Evolutionary conservation across 2,113 vertebrate species (phyloP), one percentile per base, ranked within the genome.

Genomic region (Scalopus aquaticus): DNA sequence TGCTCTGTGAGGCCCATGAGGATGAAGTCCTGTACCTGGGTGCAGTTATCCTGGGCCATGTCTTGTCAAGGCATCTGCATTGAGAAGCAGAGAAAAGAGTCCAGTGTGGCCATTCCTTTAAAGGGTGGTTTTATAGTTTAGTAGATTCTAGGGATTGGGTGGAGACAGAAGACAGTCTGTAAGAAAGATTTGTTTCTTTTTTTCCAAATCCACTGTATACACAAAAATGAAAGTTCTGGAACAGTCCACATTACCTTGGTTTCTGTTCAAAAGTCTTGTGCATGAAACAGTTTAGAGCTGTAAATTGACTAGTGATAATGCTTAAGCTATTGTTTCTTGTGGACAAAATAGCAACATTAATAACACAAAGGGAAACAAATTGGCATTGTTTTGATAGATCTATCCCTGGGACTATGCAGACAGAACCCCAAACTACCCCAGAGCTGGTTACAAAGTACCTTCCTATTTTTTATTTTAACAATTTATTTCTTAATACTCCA

Each of bases 1-100:
- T 2, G 26, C 10, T 86, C 77, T 0, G 90, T 97, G 87, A 97
- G 78, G 15, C 95, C 96, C 19, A 46, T 0, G 0, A 97, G 90
- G 39, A 95, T 72, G 44, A 97, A 97, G 1, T 90, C 46, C 15
- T 46, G 85, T 3, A 90, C 65, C 2, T 67, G 82, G 1, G 96
- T 95, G 62, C 88, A 94, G 26, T 97, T 97, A 22, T 4, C 73
- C 80, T n/a, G n/a, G n/a, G n/a, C n/a, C n/a, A n/a, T n/a, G n/a
- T n/a, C n/a, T n/a, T n/a, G n/a, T 73, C 37, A 77, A 49, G 44
- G 9, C 2, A 6, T 28, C 80, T 93, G 20, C 9, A 30, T 28
- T 24, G 19, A 16, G 1, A 70, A 65, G 24, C 10, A 65, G 32
- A 78, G 2, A 79, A 37, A 46, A 73, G 7, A n/a, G 7, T 51